Evolutionary conservation across 2,113 vertebrate species (phyloP).

Genomic region (Elachura formosa): DNA sequence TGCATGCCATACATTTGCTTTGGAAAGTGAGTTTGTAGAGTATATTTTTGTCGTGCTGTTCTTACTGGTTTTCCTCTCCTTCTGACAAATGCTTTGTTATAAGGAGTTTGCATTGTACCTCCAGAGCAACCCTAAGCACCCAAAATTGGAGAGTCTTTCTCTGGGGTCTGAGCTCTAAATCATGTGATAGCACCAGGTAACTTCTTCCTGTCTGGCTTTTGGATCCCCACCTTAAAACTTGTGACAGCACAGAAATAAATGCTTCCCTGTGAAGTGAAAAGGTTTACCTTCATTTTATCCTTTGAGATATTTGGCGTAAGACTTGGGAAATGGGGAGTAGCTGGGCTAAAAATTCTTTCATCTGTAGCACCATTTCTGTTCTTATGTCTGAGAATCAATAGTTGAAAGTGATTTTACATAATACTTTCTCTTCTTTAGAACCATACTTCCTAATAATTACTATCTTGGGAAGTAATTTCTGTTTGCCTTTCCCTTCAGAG

Average conservation of each 20-base stretch:
- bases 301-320: not conserved
- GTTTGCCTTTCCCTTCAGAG: constrained; percentile 73
- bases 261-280: not conserved
- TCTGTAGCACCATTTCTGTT: not conserved
- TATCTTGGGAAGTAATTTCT: not conserved
- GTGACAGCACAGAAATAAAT: not conserved
- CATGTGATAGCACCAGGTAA: not conserved
- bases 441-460: not conserved
- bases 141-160: not conserved
- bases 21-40: not conserved
- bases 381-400: not conserved
- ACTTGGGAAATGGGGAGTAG: not conserved
- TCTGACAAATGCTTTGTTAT: not conserved
- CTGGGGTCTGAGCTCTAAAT: not conserved
- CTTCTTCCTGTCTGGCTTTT: not conserved
- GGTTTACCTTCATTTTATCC: not conserved
- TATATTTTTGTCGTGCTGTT: not conserved
- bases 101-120: not conserved
- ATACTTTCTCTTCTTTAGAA: not conserved
- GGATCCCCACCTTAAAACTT: not conserved
- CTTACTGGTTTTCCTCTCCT: not conserved
- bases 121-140: not conserved
- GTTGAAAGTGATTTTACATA: not conserved
- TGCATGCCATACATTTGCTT: not conserved
- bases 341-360: not conserved